Conservation (phyloP, 2,888 invertebrate genomes). For the Phasia obesa region DNA sequence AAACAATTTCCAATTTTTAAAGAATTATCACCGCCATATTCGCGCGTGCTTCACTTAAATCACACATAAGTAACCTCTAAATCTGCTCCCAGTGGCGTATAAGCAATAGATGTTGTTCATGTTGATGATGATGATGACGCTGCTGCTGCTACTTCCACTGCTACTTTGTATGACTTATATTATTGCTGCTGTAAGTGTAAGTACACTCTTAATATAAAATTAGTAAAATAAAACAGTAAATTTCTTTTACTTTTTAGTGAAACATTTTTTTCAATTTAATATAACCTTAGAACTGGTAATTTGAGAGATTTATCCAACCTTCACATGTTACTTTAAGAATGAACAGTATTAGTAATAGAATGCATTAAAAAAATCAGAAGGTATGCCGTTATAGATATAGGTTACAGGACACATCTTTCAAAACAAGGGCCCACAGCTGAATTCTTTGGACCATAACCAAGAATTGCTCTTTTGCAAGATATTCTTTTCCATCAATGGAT, state of each 20-base stretch:
- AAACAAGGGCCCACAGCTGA: too few relatives aligned
- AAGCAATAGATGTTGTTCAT: conserved; percentile 56
- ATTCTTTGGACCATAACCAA: too few relatives aligned
- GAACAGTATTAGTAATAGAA: too few relatives aligned
- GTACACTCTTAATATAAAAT: not conserved
- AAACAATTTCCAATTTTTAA: conserved; percentile 83
- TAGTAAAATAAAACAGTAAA: not conserved
- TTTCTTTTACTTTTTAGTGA: not conserved
- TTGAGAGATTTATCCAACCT: too few relatives aligned
- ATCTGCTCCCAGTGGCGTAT: conserved; percentile 78
- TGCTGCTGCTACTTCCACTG: not conserved
- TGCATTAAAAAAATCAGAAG: too few relatives aligned
- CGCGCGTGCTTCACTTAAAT: conserved; percentile 82
- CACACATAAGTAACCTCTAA: conserved; percentile 82
- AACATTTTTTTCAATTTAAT: too few relatives aligned
- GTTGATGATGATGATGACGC: conserved; percentile 34
- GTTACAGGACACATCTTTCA: too few relatives aligned
- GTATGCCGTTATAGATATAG: too few relatives aligned
- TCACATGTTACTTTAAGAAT: too few relatives aligned
- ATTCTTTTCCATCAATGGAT: too few relatives aligned
- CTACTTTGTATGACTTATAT: not conserved
- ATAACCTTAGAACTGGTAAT: too few relatives aligned
- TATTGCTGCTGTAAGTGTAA: not conserved
- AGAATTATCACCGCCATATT: conserved; percentile 82
- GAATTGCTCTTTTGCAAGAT: too few relatives aligned